Evolutionary conservation across 1,140 invertebrate species (phyloP).

Genomic region (Drosophila truncata): DNA sequence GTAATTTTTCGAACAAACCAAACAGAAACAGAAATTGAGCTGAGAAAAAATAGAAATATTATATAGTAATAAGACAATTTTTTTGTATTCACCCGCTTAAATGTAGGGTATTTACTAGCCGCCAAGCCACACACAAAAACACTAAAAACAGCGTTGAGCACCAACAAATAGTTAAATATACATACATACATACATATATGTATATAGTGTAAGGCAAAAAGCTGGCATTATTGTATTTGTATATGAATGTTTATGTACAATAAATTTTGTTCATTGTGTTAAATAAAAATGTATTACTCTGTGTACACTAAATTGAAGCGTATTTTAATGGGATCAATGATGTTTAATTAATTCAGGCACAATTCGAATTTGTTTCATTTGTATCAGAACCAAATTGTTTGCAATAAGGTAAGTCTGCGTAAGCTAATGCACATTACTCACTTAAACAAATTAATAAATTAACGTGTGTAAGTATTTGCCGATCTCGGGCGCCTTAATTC

Average conservation of each 20-base stretch:
- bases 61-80: slow-evolving; percentile 43
- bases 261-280: slow-evolving; percentile 70
- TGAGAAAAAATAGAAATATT: not conserved
- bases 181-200: not conserved
- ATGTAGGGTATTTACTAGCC: slow-evolving; percentile 48
- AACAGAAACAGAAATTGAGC: slow-evolving; percentile 19
- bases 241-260: slow-evolving; percentile 68
- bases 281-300: slow-evolving; percentile 63
- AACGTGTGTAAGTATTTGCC: too few relatives aligned
- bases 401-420: too few relatives aligned
- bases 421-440: too few relatives aligned
- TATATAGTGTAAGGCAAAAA: slow-evolving; percentile 10
- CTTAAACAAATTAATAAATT: too few relatives aligned
- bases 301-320: slow-evolving; percentile 39
- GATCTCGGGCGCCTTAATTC: too few relatives aligned
- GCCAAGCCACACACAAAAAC: slow-evolving; percentile 12
- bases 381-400: not conserved
- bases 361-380: not conserved
- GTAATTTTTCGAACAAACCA: slow-evolving; percentile 3
- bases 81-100: slow-evolving; percentile 37
- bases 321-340: slow-evolving; percentile 1
- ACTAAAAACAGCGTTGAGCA: slow-evolving; percentile 17
- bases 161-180: slow-evolving; percentile 40
- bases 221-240: slow-evolving; percentile 54
- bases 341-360: not conserved